Evolutionary conservation across 1,140 invertebrate genomes (phyloP).

Genomic region (Dendrolimus punctatus): DNA sequence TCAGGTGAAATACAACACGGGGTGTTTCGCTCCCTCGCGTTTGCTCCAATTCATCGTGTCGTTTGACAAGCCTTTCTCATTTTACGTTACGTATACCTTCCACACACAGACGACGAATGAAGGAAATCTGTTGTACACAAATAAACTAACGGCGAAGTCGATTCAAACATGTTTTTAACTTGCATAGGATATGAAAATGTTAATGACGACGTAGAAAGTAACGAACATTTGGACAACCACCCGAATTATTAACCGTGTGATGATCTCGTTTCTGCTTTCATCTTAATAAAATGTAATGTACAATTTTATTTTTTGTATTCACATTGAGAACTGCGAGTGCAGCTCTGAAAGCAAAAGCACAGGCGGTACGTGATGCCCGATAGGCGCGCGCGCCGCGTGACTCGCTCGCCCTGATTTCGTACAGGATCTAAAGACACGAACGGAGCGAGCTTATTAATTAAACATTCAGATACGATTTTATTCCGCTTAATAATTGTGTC

Average conservation of each 20-base stretch:
- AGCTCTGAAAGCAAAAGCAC: conserved; percentile 3
- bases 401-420: conserved; percentile 57
- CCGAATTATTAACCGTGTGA: conserved; percentile 16
- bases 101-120: conserved; percentile 5
- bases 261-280: conserved; percentile 15
- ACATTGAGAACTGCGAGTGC: conserved; percentile 3
- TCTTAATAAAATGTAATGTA: conserved; percentile 17
- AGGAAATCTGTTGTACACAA: conserved; percentile 9
- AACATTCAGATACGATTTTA: conserved; percentile 32
- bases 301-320: conserved; percentile 10
- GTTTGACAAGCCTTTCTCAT: conserved; percentile 67
- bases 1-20: conserved; percentile 52
- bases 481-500: conserved; percentile 6
- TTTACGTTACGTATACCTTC: conserved; percentile 36
- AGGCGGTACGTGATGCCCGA: conserved; percentile 36
- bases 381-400: conserved; percentile 45
- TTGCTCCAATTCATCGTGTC: conserved; percentile 62
- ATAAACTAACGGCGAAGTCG: conserved; percentile 5
- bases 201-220: conserved; percentile 15
- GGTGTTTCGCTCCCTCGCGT: conserved; percentile 55
- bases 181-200: conserved; percentile 13
- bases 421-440: conserved; percentile 54
- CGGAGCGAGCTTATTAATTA: conserved; percentile 49
- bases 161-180: conserved; percentile 2
- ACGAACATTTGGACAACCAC: conserved; percentile 11